Evolutionary conservation across 2,888 invertebrate genomes (phyloP).

Genomic region (Xestoiulus laeticollis): DNA sequence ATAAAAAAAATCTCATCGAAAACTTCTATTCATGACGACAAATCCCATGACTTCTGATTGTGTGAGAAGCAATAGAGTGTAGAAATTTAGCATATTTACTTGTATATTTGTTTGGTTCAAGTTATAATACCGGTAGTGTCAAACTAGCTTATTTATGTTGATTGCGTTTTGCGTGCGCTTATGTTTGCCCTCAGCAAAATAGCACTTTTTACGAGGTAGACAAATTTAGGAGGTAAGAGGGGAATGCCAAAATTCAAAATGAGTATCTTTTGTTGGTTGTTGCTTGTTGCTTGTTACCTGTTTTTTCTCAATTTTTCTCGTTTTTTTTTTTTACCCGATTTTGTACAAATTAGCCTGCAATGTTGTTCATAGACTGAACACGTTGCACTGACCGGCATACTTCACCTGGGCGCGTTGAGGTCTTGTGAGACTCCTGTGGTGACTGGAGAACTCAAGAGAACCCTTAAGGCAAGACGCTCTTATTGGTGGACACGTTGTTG

Average conservation of each 20-base stretch:
- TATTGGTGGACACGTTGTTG: not conserved
- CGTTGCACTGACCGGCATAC: not conserved
- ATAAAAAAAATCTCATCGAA: not conserved
- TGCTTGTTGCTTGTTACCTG: not conserved
- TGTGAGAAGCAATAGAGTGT: too few species aligned
- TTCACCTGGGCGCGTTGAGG: slow-evolving; percentile 19
- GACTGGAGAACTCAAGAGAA: not conserved
- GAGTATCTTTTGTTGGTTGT: not conserved
- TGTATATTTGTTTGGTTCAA: too few species aligned
- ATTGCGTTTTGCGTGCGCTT: too few species aligned
- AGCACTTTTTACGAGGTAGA: too few species aligned
- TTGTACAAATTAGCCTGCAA: not conserved
- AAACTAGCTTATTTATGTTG: too few species aligned
- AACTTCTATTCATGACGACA: not conserved
- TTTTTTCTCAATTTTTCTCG: not conserved
- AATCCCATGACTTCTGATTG: not conserved
- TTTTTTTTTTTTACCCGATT: not conserved
- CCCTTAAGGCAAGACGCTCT: not conserved
- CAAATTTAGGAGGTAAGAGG: not conserved
- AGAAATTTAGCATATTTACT: too few species aligned
- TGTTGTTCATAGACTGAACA: not conserved
- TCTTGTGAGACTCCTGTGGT: not conserved
- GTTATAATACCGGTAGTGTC: too few species aligned
- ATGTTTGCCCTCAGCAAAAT: too few species aligned
- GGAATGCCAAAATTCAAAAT: not conserved